phyloP scores from a whole-genome alignment of 2,113 vertebrate species.

The Aix galericulata region DNA sequence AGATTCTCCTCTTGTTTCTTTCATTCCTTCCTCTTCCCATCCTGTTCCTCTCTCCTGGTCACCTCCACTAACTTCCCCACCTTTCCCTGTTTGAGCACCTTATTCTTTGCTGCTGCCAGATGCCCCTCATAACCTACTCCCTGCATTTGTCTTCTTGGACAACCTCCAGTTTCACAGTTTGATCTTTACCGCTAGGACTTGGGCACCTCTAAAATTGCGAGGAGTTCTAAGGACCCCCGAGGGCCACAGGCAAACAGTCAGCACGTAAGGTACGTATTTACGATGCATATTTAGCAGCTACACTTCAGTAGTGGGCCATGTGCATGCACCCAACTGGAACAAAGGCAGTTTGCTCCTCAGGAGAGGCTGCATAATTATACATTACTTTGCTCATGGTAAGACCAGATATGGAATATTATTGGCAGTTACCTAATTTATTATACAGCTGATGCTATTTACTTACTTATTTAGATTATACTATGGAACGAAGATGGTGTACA shows the following conservation, averaged over 20 bases:
- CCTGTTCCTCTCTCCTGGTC: neutral
- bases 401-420: neutral
- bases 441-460: neutral
- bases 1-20: neutral
- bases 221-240: neutral
- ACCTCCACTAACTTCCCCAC: neutral
- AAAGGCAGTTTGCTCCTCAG: neutral
- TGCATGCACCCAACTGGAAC: neutral
- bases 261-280: too few relatives aligned
- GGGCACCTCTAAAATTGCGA: accelerated
- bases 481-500: neutral
- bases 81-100: neutral
- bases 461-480: neutral
- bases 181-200: accelerated
- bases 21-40: neutral
- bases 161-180: too few relatives aligned
- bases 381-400: neutral
- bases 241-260: too few relatives aligned
- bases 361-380: neutral
- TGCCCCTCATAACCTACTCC: neutral
- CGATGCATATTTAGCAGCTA: too few relatives aligned
- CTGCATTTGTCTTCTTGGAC: neutral
- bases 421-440: neutral
- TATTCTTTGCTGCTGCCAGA: neutral
- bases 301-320: accelerated